Evolutionary conservation across 1,140 invertebrate species (phyloP).

Genomic region (Drosophila willistoni): DNA sequence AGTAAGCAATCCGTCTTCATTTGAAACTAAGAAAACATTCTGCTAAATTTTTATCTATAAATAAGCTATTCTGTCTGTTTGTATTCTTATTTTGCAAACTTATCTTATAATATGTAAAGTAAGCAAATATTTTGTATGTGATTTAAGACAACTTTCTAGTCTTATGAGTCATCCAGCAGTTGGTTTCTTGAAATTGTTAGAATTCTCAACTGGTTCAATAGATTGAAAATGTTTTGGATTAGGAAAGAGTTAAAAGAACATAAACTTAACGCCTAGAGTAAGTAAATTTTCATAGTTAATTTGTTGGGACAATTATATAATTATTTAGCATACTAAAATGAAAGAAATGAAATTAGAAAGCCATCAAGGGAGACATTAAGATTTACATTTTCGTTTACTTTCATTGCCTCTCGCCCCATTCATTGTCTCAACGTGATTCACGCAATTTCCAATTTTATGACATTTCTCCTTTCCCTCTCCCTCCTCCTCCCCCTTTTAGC

Average conservation of each 20-base stretch:
- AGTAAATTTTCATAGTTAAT: conserved; percentile 7
- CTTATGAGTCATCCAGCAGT: no score
- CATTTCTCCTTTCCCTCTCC: no score
- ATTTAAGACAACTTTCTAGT: no score
- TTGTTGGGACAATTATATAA: conserved; percentile 50
- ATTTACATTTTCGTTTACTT: conserved; percentile 31
- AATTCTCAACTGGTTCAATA: neutral
- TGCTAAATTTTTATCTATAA: no score
- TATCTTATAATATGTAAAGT: no score
- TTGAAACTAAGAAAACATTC: no score
- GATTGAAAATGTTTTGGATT: neutral
- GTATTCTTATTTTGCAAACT: no score
- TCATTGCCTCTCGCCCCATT: conserved; percentile 17
- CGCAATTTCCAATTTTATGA: conserved; percentile 50
- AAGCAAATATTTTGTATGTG: no score
- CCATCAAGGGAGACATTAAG: conserved; percentile 42
- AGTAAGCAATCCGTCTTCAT: no score
- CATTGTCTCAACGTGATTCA: conserved; percentile 52
- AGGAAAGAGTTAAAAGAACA: neutral
- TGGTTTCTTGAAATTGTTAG: neutral
- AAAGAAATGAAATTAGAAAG: conserved; percentile 51
- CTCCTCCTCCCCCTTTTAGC: neutral
- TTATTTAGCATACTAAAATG: conserved; percentile 29
- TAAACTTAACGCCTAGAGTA: neutral
- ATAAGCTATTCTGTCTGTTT: no score